These are phyloP conservation scores for Callopanchax toddi DNA, from an alignment of 2,113 vertebrate species.

Conservation along the genomic window DNA sequence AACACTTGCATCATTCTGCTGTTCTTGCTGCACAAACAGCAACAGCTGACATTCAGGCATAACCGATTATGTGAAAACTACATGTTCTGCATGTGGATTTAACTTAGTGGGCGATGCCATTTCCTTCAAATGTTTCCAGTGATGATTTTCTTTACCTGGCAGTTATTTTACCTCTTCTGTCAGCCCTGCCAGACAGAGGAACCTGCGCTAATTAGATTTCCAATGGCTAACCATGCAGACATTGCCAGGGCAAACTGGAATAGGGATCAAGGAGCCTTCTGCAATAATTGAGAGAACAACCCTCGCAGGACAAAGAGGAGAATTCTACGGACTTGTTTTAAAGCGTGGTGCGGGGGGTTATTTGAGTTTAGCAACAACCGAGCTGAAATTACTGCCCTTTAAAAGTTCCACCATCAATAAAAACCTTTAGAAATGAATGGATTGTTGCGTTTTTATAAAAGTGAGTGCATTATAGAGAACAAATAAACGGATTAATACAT, in stretches of 20 bases:
- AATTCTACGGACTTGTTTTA: constrained; percentile 20
- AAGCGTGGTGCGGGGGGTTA: constrained; percentile 20
- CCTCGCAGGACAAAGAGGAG: constrained; percentile 45
- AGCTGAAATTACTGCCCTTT: constrained; percentile 10
- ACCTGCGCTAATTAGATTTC: constrained; percentile 74
- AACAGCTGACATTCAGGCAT: not conserved
- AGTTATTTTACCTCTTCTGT: constrained; percentile 55
- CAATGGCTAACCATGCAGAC: constrained; percentile 53
- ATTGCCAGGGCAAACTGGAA: constrained; percentile 62
- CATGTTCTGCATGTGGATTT: not conserved
- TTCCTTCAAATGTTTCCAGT: constrained; percentile 8
- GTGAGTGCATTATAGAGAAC: too few relatives aligned
- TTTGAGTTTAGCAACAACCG: constrained; percentile 26
- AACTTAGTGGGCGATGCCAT: too few relatives aligned
- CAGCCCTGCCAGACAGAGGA: constrained; percentile 40
- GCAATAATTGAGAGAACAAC: constrained; percentile 63
- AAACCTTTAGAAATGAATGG: not conserved
- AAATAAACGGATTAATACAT: not conserved
- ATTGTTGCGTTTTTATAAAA: not conserved
- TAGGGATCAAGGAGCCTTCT: constrained; percentile 64
- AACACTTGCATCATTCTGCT: not conserved
- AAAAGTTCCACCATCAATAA: not conserved
- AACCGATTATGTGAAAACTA: not conserved
- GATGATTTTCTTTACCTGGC: constrained; percentile 21
- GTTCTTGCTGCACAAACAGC: constrained; percentile 1